Evolutionary conservation across 2,113 vertebrate genomes (phyloP), one percentile per base, ranked within the genome.

Genomic region (Petromus typicus): DNA sequence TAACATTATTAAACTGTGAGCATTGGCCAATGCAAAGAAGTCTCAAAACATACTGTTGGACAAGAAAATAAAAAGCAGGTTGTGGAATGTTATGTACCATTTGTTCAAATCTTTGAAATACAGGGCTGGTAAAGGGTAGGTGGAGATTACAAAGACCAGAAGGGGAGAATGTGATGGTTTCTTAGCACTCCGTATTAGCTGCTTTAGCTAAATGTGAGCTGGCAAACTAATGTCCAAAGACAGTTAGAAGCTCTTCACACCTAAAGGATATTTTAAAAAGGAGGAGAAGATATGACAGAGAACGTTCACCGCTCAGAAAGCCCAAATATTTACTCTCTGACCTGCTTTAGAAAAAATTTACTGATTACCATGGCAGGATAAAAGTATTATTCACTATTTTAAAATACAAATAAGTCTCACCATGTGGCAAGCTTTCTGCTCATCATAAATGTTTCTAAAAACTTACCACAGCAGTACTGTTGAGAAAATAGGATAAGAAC

Each of bases 81-180:
- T n/a, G 5, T 18, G 23, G 84, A 86, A 66, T 9, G 8, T n/a
- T 18, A 2, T 13, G 32, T n/a, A 56, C n/a, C 25, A 34, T 92
- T 91, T 84, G 37, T 25, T 95, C 51, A 71, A 75, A n/a, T 43
- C 12, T 43, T 86, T 83, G n/a, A 79, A 92, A 61, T 81, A 37
- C 30, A 87, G 43, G 48, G 20, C 30, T 67, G 16, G 13, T 20
- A 37, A 64, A 67, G 73, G 8, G 51, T 18, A 30, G 34, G 2
- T 27, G 32, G 5, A 7, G 57, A 57, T 85, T 27, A 30, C 54
- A 92, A 69, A 34, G 84, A 56, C 7, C 17, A 48, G 54, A 75
- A 8, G 14, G 0, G 2, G 30, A 3, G n/a, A 67, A 6, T 4
- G 11, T 40, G 73, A 45, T 54, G 12, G 22, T 81, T 54, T 40